Evolutionary conservation across 2,888 invertebrate species (phyloP).

Genomic region (Sphaerophoria rueppellii): DNA sequence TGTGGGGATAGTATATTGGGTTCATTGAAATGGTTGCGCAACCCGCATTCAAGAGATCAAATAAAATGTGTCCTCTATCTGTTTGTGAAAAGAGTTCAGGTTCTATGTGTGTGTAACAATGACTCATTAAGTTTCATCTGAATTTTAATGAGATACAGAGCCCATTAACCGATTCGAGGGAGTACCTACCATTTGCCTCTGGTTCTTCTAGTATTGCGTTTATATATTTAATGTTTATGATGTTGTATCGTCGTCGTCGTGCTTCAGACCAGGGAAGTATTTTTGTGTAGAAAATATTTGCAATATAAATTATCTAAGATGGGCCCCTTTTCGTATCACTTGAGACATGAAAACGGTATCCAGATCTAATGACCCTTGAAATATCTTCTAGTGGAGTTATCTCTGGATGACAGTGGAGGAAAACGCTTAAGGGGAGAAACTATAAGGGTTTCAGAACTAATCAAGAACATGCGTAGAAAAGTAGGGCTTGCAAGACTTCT

Average conservation of each 20-base stretch:
- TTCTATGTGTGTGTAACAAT: constrained; percentile 80
- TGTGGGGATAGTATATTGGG: constrained; percentile 24
- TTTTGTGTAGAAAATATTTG: background rate
- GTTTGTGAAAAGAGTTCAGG: constrained; percentile 73
- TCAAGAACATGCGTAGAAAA: background rate
- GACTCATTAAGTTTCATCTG: constrained; percentile 82
- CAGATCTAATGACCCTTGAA: background rate
- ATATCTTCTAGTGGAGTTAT: background rate
- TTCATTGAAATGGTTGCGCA: constrained; percentile 54
- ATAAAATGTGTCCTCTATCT: constrained; percentile 78
- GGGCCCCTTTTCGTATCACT: background rate
- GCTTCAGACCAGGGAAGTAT: constrained; percentile 28
- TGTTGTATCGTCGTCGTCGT: background rate
- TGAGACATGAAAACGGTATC: background rate
- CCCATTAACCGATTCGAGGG: constrained; percentile 64
- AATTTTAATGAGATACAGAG: constrained; percentile 82
- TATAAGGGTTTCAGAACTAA: background rate
- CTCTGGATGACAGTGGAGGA: background rate
- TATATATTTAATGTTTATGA: constrained; percentile 27
- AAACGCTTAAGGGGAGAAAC: background rate
- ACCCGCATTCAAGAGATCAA: constrained; percentile 76
- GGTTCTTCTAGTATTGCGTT: constrained; percentile 16
- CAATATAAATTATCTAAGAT: background rate
- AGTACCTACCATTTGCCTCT: constrained; percentile 40
- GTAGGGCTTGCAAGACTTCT: too few species aligned